Percentiles rank a stretch among this genome's conserved stretches.
phyloP scores from a whole-genome alignment of 2,113 vertebrate genomes.

The Brevimyrus niger region DNA sequence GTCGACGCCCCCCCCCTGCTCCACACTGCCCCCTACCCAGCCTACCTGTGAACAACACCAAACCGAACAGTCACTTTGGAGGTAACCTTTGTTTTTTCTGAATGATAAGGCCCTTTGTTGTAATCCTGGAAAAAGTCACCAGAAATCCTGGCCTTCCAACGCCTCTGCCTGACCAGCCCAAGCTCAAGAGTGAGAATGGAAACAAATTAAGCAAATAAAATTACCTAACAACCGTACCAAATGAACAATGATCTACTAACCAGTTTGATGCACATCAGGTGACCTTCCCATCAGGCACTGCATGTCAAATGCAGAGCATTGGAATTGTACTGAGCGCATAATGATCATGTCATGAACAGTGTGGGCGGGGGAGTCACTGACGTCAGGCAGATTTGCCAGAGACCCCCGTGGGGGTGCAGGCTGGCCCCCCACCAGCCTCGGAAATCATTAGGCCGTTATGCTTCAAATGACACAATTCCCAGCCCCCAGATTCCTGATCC shows the following conservation, averaged over 20 bases:
- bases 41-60: neutral
- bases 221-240: neutral
- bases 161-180: neutral
- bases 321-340: neutral
- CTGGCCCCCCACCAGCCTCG: slow-evolving; percentile 10
- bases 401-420: neutral
- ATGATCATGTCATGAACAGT: neutral
- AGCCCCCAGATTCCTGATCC: neutral
- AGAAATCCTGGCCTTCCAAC: neutral
- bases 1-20: slow-evolving; percentile 60
- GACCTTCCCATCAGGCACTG: neutral
- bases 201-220: neutral
- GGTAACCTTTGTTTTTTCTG: neutral
- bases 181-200: neutral
- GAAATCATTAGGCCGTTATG: neutral
- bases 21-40: neutral
- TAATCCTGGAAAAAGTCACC: neutral
- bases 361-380: neutral
- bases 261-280: neutral
- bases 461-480: neutral
- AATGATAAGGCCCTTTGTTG: neutral
- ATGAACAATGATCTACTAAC: neutral
- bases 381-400: slow-evolving; percentile 1
- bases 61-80: neutral
- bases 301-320: neutral